Percentiles rank a stretch among this genome's conserved stretches.
Conservation (phyloP, 2,113 vertebrate species). For the Hyaena hyaena region DNA sequence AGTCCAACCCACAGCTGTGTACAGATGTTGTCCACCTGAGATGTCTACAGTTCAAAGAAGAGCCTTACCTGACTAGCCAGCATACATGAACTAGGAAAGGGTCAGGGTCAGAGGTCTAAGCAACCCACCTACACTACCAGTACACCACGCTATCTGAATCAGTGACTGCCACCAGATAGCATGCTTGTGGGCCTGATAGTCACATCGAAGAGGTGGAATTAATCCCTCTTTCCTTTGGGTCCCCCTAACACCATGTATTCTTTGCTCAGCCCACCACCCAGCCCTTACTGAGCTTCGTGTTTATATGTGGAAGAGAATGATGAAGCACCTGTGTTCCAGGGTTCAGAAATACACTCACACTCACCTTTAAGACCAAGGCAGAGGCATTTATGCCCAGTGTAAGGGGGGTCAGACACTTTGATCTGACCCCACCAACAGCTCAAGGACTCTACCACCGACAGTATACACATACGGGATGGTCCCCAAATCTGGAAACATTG, state of each 20-base stretch:
- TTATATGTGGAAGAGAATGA: background rate
- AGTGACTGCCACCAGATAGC: background rate
- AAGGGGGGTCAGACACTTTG: background rate
- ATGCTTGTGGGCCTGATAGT: background rate
- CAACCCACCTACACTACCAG: background rate
- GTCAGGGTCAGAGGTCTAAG: background rate
- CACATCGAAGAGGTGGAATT: background rate
- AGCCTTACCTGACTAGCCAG: background rate
- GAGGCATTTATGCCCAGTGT: fast-evolving
- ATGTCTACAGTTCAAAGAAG: background rate
- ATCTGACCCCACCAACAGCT: background rate
- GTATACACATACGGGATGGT: background rate
- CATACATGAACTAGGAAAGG: background rate
- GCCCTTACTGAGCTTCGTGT: background rate
- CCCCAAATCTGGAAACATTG: background rate
- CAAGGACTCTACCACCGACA: too few species aligned
- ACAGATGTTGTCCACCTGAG: background rate
- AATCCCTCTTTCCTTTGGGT: background rate
- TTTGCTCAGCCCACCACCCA: background rate
- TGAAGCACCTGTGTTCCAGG: background rate
- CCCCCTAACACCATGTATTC: background rate
- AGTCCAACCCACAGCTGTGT: background rate
- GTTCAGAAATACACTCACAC: background rate
- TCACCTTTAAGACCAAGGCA: background rate
- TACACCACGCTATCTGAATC: background rate